Percentiles rank a stretch among this genome's conserved stretches.
Evolutionary conservation across 2,888 invertebrate species (phyloP).

Genomic region (Orchesellides sinensis): DNA sequence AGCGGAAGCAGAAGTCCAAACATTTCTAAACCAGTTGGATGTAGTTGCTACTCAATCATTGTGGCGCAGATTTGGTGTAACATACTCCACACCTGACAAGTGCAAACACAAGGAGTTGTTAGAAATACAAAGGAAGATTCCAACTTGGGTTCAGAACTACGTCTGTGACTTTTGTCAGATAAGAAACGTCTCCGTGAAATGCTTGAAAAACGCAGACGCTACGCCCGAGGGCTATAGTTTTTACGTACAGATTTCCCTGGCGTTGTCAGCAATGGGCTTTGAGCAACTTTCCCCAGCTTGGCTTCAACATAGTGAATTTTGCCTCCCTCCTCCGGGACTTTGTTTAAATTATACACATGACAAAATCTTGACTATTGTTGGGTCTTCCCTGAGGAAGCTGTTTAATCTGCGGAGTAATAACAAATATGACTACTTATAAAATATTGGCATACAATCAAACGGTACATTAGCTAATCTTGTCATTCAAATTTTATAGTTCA

Average conservation of each 20-base stretch:
- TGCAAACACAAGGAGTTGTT: constrained; percentile 30
- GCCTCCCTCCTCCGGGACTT: constrained; percentile 14
- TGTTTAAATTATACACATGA: constrained; percentile 20
- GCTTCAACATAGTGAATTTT: background rate
- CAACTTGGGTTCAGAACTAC: constrained; percentile 17
- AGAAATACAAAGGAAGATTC: background rate
- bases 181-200: constrained; percentile 21
- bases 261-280: constrained; percentile 9
- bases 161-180: constrained; percentile 46
- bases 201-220: background rate
- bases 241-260: constrained; percentile 23
- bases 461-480: background rate
- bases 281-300: background rate
- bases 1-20: background rate
- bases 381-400: constrained; percentile 9
- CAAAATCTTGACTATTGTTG: background rate
- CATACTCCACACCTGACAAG: background rate
- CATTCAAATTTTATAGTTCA: constrained; percentile 15
- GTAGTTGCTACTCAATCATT: constrained; percentile 11
- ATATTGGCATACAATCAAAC: background rate
- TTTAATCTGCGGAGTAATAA: constrained; percentile 15
- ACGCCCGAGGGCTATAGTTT: no score
- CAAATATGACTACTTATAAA: background rate
- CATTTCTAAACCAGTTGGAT: constrained; percentile 30
- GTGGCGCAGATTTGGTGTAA: constrained; percentile 30